Evolutionary conservation across 2,888 invertebrate species (phyloP).

Genomic region (Synanthedon tipuliformis): DNA sequence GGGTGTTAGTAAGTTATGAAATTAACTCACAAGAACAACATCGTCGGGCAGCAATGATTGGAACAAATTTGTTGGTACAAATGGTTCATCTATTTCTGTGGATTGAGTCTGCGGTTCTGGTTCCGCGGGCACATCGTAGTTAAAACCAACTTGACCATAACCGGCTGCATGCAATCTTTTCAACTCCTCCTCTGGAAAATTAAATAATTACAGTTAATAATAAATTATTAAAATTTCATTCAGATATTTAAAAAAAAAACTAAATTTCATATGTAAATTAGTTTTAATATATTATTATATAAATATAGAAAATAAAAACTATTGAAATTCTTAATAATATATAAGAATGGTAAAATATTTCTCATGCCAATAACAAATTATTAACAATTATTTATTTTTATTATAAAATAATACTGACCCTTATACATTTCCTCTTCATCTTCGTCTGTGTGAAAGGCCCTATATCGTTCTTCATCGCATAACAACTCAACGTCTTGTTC

Average conservation of each 20-base stretch:
- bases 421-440: slow-evolving; percentile 91
- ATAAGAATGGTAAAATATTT: no score
- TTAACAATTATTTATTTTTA: no score
- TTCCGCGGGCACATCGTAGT: slow-evolving; percentile 73
- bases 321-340: no score
- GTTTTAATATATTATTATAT: no score
- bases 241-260: no score
- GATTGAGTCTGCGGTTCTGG: slow-evolving; percentile 61
- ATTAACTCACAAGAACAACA: slow-evolving; percentile 73
- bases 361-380: no score
- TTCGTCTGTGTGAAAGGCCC: slow-evolving; percentile 87
- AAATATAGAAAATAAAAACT: no score
- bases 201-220: not conserved
- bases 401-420: slow-evolving; percentile 68
- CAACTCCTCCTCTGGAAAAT: slow-evolving; percentile 85
- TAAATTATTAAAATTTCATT: no score
- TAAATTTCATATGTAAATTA: no score
- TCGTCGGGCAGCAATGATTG: slow-evolving; percentile 77
- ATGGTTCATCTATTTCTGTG: slow-evolving; percentile 80
- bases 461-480: slow-evolving; percentile 95
- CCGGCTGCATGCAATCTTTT: slow-evolving; percentile 85
- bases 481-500: slow-evolving; percentile 88
- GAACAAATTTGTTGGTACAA: slow-evolving; percentile 77
- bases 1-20: not conserved
- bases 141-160: slow-evolving; percentile 82